Conservation (phyloP, 2,888 invertebrate genomes). For the Himalopsyche tibetana region DNA sequence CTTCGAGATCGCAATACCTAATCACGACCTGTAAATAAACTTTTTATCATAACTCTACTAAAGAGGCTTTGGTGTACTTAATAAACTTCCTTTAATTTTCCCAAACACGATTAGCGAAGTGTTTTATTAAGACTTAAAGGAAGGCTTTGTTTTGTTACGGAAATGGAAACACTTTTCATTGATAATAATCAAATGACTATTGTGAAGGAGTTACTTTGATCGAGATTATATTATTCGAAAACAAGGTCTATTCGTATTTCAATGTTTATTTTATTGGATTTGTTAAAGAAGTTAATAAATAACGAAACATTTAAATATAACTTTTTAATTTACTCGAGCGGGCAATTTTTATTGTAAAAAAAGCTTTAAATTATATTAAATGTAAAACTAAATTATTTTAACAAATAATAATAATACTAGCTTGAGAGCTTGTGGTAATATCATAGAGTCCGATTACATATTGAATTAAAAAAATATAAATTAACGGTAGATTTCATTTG, state of each 20-base stretch:
- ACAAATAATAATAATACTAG: too few relatives aligned
- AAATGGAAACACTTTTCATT: conserved; percentile 43
- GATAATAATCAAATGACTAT: conserved; percentile 22
- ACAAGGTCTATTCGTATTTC: conserved; percentile 4
- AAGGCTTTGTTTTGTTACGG: conserved; percentile 27
- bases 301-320: too few relatives aligned
- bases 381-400: too few relatives aligned
- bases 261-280: conserved; percentile 35
- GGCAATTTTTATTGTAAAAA: too few relatives aligned
- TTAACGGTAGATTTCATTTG: too few relatives aligned
- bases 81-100: conserved; percentile 37
- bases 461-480: too few relatives aligned
- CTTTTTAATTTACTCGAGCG: too few relatives aligned
- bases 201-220: conserved; percentile 37
- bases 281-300: background rate
- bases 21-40: too few relatives aligned
- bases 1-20: too few relatives aligned
- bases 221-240: conserved; percentile 12
- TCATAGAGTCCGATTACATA: too few relatives aligned
- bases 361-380: too few relatives aligned
- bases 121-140: conserved; percentile 14
- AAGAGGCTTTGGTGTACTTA: background rate
- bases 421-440: too few relatives aligned
- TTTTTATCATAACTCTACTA: conserved; percentile 1
- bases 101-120: conserved; percentile 9